A percentile compares a stretch with the other conserved stretches of the same genome.
Evolutionary conservation across 2,888 invertebrate species (phyloP).

Genomic region (Zaprionus bogoriensis): DNA sequence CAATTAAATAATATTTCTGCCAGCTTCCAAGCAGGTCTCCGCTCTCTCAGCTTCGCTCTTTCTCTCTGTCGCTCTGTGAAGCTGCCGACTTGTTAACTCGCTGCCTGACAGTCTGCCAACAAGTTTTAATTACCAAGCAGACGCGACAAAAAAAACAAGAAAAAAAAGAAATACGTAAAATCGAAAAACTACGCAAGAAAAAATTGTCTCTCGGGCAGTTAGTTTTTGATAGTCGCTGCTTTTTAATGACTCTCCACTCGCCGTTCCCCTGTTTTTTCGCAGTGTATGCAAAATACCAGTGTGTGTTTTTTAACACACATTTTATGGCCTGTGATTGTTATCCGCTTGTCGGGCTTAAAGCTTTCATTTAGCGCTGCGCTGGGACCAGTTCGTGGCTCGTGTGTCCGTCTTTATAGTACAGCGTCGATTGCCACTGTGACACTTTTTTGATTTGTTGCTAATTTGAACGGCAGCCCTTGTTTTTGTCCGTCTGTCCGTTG

Average conservation of each 20-base stretch:
- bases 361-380: slow-evolving; percentile 13
- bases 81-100: slow-evolving; percentile 76
- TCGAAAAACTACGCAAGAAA: slow-evolving; percentile 2
- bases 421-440: slow-evolving; percentile 3
- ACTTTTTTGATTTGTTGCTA: slow-evolving; percentile 59
- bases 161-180: slow-evolving; percentile 4
- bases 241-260: slow-evolving; percentile 61
- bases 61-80: slow-evolving; percentile 40
- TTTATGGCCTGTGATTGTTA: slow-evolving; percentile 64
- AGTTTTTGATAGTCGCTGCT: slow-evolving; percentile 67
- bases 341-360: slow-evolving; percentile 39
- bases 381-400: no score
- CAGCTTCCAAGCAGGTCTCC: no score
- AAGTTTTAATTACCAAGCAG: slow-evolving; percentile 71
- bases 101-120: slow-evolving; percentile 77
- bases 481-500: slow-evolving; percentile 7
- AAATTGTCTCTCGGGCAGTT: slow-evolving; percentile 55
- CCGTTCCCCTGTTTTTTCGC: slow-evolving; percentile 21
- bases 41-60: not conserved
- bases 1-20: slow-evolving; percentile 75
- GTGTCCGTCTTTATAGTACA: slow-evolving; percentile 33
- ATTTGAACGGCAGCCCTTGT: slow-evolving; percentile 45
- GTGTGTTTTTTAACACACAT: slow-evolving; percentile 41
- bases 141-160: slow-evolving; percentile 20
- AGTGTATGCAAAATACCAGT: slow-evolving; percentile 42